A percentile compares a stretch with the other conserved stretches of the same genome.
Evolutionary conservation across 2,113 vertebrate species (phyloP).

Genomic region (Pangasianodon hypophthalmus): DNA sequence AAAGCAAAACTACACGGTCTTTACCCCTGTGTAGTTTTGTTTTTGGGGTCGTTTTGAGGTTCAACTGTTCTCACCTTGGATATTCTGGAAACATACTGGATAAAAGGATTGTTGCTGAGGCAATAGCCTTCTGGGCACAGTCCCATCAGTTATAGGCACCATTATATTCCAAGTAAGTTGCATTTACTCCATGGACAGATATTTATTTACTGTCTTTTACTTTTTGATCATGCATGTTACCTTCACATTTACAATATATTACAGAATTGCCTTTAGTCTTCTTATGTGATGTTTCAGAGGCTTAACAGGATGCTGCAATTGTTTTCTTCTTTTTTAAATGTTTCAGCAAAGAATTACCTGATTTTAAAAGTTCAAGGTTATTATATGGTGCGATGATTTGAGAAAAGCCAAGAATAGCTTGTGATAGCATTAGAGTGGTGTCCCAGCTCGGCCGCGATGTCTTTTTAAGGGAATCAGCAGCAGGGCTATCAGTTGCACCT

Average conservation of each 20-base stretch:
- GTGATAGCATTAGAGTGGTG: constrained; percentile 82
- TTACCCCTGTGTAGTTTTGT: constrained; percentile 93
- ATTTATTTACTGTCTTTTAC: constrained; percentile 10
- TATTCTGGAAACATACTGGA: constrained; percentile 81
- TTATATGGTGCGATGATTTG: constrained; percentile 72
- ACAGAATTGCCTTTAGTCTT: constrained; percentile 11
- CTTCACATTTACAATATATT: constrained; percentile 2
- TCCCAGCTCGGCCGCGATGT: constrained; percentile 79
- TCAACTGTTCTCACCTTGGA: constrained; percentile 86
- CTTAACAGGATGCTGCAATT: constrained; percentile 12
- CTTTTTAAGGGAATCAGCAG: constrained; percentile 91
- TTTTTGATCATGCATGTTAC: constrained; percentile 17
- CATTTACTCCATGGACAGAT: constrained; percentile 51
- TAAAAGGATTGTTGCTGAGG: constrained; percentile 81
- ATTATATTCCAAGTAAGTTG: constrained; percentile 84
- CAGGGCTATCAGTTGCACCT: constrained; percentile 82
- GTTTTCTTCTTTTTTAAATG: not conserved
- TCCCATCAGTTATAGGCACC: constrained; percentile 83
- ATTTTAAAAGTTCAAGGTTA: constrained; percentile 76
- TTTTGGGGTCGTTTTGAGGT: constrained; percentile 80
- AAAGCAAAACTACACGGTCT: constrained; percentile 93
- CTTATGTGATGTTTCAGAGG: constrained; percentile 6
- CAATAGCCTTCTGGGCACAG: constrained; percentile 82
- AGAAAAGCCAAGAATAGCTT: constrained; percentile 84
- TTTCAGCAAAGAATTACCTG: constrained; percentile 25